Base-by-base conservation (phyloP, 2,888 invertebrate genomes). In the Leptodirus hochenwartii region DNA sequence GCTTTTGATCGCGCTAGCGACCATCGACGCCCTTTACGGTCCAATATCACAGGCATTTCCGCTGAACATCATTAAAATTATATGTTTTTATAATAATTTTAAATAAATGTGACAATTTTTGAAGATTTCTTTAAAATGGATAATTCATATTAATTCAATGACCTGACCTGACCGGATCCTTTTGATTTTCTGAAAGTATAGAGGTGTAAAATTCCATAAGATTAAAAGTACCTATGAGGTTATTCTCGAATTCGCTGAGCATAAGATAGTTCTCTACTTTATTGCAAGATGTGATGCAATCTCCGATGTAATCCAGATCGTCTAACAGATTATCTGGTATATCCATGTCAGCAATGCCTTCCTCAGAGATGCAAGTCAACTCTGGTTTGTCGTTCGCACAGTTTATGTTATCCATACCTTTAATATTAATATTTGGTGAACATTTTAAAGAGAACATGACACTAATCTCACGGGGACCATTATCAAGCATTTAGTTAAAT, bases 221-320 rank as follows among this genome's bases (percentile, higher is more conserved):
- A n/a, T n/a, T n/a, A n/a, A n/a, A n/a, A n/a, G n/a, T n/a, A n/a
- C n/a, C n/a, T 45, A 77, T 78, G 34, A 81, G 57, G 52, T 81
- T 81, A 58, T 81, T 81, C 51, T 82, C 81, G 53, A 79, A 81
- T 53, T 82, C 82, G 45, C 79, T 79, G 38, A 81, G 64, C 79
- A 82, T 80, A 44, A 82, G 59, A 51, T 79, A 81, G 58, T 81
- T 80, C 53, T 82, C 81, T 39, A 81, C 74, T 64, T 80, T 80
- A 59, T 80, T 79, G 56, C 80, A 81, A 37, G 79, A 79, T 41
- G 80, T 80, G 52, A 81, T 80, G 53, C 79, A 79, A 51, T 80
- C 79, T 31, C 77, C 78, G 37, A 76, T 76, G 48, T 78, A 78
- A 48, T 79, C 78, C 39, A 80, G 58, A 45, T 79, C 79, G 35